Evolutionary conservation across 2,888 invertebrate species (phyloP).

Genomic region (Entomobrya proxima): DNA sequence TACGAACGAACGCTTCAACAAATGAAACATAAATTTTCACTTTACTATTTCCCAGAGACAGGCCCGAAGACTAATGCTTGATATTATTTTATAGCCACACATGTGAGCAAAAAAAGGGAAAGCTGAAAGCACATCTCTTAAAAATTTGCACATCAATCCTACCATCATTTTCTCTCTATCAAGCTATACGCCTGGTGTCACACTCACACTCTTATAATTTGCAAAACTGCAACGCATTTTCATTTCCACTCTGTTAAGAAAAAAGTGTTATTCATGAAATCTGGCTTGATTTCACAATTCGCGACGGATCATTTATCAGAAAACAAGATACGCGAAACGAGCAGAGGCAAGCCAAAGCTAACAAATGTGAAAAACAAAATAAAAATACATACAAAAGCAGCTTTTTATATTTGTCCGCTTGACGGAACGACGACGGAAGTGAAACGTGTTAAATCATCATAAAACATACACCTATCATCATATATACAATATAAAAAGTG

Average conservation of each 20-base stretch:
- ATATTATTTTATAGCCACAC: constrained; percentile 7
- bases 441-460: constrained; percentile 2
- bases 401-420: not conserved
- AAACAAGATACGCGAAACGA: not conserved
- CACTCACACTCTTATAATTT: too few species aligned
- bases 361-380: not conserved
- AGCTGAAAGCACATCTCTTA: not conserved
- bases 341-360: not conserved
- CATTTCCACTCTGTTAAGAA: constrained; percentile 1
- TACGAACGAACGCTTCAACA: not conserved
- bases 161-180: not conserved
- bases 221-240: not conserved
- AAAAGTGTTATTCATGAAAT: constrained; percentile 32
- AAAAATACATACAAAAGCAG: not conserved
- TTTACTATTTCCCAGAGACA: not conserved
- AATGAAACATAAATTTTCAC: constrained; percentile 27
- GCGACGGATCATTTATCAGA: constrained; percentile 46
- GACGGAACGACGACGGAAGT: constrained; percentile 6
- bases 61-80: not conserved
- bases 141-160: not conserved
- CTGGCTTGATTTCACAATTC: constrained; percentile 41
- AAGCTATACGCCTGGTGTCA: too few species aligned
- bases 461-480: too few species aligned
- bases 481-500: too few species aligned
- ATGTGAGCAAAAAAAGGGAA: not conserved